Conservation (phyloP, 1,140 invertebrate genomes). For the Tribolium castaneum region DNA sequence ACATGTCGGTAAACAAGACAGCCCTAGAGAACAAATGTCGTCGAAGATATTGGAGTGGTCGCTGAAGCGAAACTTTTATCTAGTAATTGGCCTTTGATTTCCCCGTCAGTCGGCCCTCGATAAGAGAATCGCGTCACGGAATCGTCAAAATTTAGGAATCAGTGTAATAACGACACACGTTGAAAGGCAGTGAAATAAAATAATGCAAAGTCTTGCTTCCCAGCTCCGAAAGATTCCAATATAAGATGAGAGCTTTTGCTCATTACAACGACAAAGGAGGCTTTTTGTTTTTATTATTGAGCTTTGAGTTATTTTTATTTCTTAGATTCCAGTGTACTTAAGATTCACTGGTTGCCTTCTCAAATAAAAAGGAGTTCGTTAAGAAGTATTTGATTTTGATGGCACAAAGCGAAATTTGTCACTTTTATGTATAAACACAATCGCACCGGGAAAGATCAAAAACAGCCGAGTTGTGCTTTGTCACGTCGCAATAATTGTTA, state of each 20-base stretch:
- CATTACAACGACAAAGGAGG: conserved; percentile 38
- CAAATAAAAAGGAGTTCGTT: conserved; percentile 36
- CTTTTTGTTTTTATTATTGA: conserved; percentile 43
- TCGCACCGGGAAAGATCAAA: conserved; percentile 36
- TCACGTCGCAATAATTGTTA: not conserved
- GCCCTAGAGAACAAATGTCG: conserved; percentile 16
- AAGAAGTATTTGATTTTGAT: conserved; percentile 39
- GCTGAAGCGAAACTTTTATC: conserved; percentile 29
- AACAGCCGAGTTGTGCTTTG: not conserved
- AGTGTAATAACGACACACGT: not conserved
- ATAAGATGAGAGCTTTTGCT: conserved; percentile 39
- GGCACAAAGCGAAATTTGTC: conserved; percentile 38
- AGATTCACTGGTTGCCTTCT: conserved; percentile 28
- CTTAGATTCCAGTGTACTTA: conserved; percentile 33
- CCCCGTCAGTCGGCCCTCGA: not conserved
- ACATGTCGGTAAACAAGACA: conserved; percentile 19
- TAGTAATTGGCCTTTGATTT: conserved; percentile 30
- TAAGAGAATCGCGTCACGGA: not conserved
- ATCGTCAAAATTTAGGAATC: not conserved
- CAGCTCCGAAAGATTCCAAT: conserved; percentile 11
- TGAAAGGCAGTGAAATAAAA: conserved; percentile 39
- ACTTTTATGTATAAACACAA: conserved; percentile 36
- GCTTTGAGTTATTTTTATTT: conserved; percentile 40
- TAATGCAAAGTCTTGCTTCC: conserved; percentile 20
- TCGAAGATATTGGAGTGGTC: conserved; percentile 19